Evolutionary conservation across 2,113 vertebrate genomes (phyloP), one percentile per base, ranked within the genome.

Genomic region (Eulemur macaco): DNA sequence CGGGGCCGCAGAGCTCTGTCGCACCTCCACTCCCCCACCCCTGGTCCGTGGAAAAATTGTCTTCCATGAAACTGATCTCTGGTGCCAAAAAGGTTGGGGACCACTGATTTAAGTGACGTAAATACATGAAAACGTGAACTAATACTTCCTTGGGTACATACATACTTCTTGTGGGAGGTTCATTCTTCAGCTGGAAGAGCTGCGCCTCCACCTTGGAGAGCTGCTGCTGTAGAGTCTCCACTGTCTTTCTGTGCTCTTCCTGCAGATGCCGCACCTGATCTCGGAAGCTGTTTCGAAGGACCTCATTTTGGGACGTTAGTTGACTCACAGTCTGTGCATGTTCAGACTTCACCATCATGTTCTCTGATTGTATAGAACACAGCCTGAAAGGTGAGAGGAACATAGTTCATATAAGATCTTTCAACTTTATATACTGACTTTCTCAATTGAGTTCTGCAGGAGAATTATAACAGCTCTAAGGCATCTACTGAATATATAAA

Each of bases 201-300:
- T 99, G 99, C 63, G 98, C 95, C 98, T 99, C 99, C 81, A 99
- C 98, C 42, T 99, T 98, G 80, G 98, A 98, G 76, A 99, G 98
- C 63, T 99, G 99, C 81, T 99, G 98, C 97, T 99, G 99, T 95
- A 99, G 98, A 0, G 99, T 99, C 97, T 99, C 99, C 86, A 99
- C 98, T 0, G 99, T 99, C 93, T 99, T 99, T 89, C 99, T 98
- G 98, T 99, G 99, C 85, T 99, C 99, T 13, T 99, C 99, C 96
- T 99, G 99, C 86, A 99, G 95, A 87, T 99, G 99, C 90, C 99
- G 99, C 85, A 99, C 97, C 98, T 99, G 99, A 92, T 99, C 99
- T 64, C 99, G 99, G 98, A 99, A 99, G 73, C 97, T 99, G 97
- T 98, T 98, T 0, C 98, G 98, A 91, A 99, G 99, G 25, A 98